A percentile compares a stretch with the other conserved stretches of the same genome.
These are phyloP conservation scores for Scaeva pyrastri DNA, from an alignment of 2,888 invertebrate genomes.

Conservation along the genomic window DNA sequence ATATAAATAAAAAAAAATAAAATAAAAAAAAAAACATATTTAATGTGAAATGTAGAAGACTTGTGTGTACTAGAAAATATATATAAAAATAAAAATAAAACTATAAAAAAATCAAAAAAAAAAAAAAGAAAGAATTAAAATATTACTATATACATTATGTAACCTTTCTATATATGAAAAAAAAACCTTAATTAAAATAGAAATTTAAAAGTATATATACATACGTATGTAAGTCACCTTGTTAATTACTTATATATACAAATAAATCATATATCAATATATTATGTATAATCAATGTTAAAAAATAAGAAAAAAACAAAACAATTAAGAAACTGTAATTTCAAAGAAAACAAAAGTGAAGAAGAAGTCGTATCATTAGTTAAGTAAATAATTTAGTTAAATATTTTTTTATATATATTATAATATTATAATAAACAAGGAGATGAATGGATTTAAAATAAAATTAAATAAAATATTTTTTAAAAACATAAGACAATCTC, in stretches of 20 bases:
- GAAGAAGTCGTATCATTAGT: slow-evolving; percentile 59
- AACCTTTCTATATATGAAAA: slow-evolving; percentile 77
- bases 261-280: slow-evolving; percentile 65
- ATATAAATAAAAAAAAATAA: slow-evolving; percentile 29
- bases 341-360: slow-evolving; percentile 78
- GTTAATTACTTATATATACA: slow-evolving; percentile 66
- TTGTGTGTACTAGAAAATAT: slow-evolving; percentile 59
- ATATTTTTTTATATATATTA: slow-evolving; percentile 57
- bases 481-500: slow-evolving; percentile 80
- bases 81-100: slow-evolving; percentile 24
- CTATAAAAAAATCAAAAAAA: slow-evolving; percentile 43
- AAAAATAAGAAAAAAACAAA: slow-evolving; percentile 78
- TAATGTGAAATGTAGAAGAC: slow-evolving; percentile 64
- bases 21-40: slow-evolving; percentile 51
- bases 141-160: slow-evolving; percentile 62
- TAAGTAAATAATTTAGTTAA: slow-evolving; percentile 55
- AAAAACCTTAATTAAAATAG: slow-evolving; percentile 32
- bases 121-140: slow-evolving; percentile 29
- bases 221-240: slow-evolving; percentile 58
- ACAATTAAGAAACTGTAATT: slow-evolving; percentile 84
- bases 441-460: slow-evolving; percentile 71
- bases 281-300: slow-evolving; percentile 80
- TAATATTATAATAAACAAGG: slow-evolving; percentile 35
- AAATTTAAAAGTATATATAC: slow-evolving; percentile 15
- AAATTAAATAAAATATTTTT: slow-evolving; percentile 31